Conservation (phyloP, 92 coral and sea anemone genomes). For the Ricordea florida region DNA sequence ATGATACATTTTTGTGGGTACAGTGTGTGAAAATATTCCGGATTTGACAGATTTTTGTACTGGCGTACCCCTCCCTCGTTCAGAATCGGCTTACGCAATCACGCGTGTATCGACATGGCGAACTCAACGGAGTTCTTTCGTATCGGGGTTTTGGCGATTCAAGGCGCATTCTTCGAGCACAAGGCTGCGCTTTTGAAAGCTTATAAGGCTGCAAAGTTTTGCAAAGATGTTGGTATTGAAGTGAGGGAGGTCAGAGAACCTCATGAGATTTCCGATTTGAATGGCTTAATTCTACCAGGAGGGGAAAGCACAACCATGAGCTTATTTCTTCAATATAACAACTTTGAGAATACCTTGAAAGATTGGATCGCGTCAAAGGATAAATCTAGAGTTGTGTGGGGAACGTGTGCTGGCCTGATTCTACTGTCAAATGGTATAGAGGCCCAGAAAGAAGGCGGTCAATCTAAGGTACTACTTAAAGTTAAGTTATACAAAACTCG, state of each 20-base stretch:
- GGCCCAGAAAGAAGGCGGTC: slow-evolving; percentile 80
- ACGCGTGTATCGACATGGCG: slow-evolving; percentile 25
- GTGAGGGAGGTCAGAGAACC: slow-evolving; percentile 80
- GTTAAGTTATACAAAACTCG: too few species aligned
- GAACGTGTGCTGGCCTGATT: slow-evolving; percentile 96
- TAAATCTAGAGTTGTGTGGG: slow-evolving; percentile 75
- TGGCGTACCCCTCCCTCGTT: too few species aligned
- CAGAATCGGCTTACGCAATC: neutral
- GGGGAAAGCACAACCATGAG: slow-evolving; percentile 95
- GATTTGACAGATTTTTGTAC: too few species aligned
- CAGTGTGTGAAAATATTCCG: too few species aligned
- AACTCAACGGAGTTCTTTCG: slow-evolving; percentile 4
- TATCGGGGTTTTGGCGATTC: slow-evolving; percentile 89
- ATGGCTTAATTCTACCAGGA: slow-evolving; percentile 91
- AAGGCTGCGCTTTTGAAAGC: slow-evolving; percentile 77
- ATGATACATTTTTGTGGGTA: too few species aligned
- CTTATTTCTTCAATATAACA: slow-evolving; percentile 67
- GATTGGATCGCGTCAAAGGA: slow-evolving; percentile 71
- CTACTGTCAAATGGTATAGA: slow-evolving; percentile 81
- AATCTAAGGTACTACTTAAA: slow-evolving; percentile 58
- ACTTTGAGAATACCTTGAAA: slow-evolving; percentile 62
- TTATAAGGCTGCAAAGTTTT: slow-evolving; percentile 33
- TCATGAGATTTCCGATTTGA: slow-evolving; percentile 58
- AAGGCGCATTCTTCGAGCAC: slow-evolving; percentile 96
- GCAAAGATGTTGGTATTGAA: slow-evolving; percentile 50